Percentiles rank a stretch among this genome's conserved stretches.
Conservation (phyloP, 2,888 invertebrate genomes). For the Trilocha varians region DNA sequence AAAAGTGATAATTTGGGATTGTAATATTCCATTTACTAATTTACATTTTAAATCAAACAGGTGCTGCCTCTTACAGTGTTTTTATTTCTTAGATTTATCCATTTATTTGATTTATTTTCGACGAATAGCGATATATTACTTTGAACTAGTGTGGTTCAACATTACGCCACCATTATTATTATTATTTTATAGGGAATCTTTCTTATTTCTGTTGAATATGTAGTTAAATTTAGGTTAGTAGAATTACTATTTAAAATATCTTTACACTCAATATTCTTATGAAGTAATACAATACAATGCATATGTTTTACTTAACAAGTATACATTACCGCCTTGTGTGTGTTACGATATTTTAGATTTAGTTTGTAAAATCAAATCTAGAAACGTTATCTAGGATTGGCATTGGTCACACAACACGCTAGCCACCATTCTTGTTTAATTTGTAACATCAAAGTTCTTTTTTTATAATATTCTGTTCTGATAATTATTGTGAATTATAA, state of each 20-base stretch:
- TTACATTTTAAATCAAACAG: constrained; percentile 34
- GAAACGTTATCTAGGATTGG: too few relatives aligned
- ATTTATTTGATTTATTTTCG: constrained; percentile 1
- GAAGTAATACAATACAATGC: constrained; percentile 35
- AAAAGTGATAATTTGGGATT: constrained; percentile 28
- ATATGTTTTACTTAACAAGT: constrained; percentile 30
- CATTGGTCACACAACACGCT: too few relatives aligned
- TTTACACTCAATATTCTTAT: constrained; percentile 62
- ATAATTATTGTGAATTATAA: constrained; percentile 70
- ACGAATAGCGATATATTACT: neutral
- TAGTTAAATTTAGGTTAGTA: too few relatives aligned
- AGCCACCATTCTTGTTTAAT: too few relatives aligned
- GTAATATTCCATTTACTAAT: constrained; percentile 27
- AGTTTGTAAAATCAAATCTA: too few relatives aligned
- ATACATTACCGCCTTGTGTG: constrained; percentile 24
- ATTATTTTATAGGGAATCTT: neutral
- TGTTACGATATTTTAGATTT: constrained; percentile 34
- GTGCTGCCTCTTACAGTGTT: constrained; percentile 40
- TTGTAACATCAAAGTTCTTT: constrained; percentile 54
- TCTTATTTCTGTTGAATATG: neutral
- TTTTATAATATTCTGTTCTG: constrained; percentile 54
- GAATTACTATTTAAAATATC: constrained; percentile 69
- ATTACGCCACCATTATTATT: neutral
- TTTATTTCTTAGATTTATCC: constrained; percentile 11
- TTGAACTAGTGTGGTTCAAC: neutral